Conservation (phyloP, 2,113 vertebrate genomes). For the Lipophrys pholis region DNA sequence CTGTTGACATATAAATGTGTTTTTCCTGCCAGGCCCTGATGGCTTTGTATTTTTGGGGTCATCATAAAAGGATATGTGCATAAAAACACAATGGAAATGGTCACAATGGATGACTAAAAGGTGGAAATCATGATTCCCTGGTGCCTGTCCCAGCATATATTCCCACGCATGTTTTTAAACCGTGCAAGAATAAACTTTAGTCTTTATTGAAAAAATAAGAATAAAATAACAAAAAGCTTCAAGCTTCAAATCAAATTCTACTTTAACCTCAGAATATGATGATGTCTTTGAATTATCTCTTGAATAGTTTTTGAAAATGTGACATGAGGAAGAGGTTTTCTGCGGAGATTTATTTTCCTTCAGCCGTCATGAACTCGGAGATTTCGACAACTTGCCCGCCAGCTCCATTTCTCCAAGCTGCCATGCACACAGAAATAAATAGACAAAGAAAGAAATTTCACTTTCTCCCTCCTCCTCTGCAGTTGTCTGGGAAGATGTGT, state of each 20-base stretch:
- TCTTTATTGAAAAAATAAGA: neutral
- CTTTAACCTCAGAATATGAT: neutral
- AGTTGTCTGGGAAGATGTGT: constrained; percentile 60
- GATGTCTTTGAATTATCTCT: neutral
- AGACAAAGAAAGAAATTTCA: constrained; percentile 28
- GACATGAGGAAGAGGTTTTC: neutral
- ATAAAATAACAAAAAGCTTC: neutral
- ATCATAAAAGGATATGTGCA: constrained; percentile 70
- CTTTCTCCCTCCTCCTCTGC: constrained; percentile 28
- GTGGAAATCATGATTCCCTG: constrained; percentile 69
- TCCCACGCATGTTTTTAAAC: constrained; percentile 63
- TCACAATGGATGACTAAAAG: constrained; percentile 73
- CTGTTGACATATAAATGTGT: constrained; percentile 75
- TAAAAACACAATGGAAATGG: constrained; percentile 81
- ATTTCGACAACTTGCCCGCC: neutral
- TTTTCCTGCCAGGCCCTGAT: constrained; percentile 78
- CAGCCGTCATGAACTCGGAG: neutral
- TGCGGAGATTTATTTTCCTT: neutral
- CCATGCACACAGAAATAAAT: constrained; percentile 17
- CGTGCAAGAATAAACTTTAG: constrained; percentile 5
- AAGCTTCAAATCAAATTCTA: constrained; percentile 1
- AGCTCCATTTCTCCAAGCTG: neutral
- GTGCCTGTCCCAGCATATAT: constrained; percentile 63
- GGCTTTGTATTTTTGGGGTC: constrained; percentile 76
- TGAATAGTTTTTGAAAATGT: too few species aligned